Base-by-base conservation (phyloP, 1,140 invertebrate species). In the Andricus grossulariae region DNA sequence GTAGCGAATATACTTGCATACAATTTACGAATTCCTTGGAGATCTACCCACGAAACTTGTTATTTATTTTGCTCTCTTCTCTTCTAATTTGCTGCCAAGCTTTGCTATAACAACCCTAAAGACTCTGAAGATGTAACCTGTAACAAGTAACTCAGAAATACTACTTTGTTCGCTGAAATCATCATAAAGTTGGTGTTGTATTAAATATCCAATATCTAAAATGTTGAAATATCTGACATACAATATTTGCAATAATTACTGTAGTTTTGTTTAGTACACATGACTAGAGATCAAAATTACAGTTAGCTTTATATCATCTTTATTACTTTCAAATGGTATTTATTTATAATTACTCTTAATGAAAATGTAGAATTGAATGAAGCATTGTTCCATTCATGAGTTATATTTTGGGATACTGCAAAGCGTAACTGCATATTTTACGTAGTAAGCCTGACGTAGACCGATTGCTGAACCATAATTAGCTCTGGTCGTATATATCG, bases 11-110 rank as follows among this genome's bases (percentile, higher is more conserved):
- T 75, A 79, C 80, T 81, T 78, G 80, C 79, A 73, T 78, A 80
- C 79, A 83, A 83, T 84, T 84, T 84, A 81, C 83, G 84, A 80
- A 86, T 83, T 82, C 81, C 81, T 79, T 55, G 71, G 83, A 83
- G 81, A 83, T 81, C 73, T 81, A 80, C 76, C 74, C 76, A 77
- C 71, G 80, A 74, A 83, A 83, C 81, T 79, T 81, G 71, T 80
- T 66, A 72, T 77, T 81, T 73, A 71, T 77, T 57, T 66, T 76
- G 21, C 51, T 78, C 52, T 39, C 72, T 66, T 78, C 70, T 81
- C 78, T 50, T 50, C 60, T 70, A 51, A 72, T 77, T 72, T 39
- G 77, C 74, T 74, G 75, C 77, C 81, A 79, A 80, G 81, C 78
- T 82, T 72, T 72, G 18, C 76, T 74, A 71, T 52, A 82, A 78